Conservation (phyloP, 2,113 vertebrate genomes). For the Boulengerochromis microlepis region DNA sequence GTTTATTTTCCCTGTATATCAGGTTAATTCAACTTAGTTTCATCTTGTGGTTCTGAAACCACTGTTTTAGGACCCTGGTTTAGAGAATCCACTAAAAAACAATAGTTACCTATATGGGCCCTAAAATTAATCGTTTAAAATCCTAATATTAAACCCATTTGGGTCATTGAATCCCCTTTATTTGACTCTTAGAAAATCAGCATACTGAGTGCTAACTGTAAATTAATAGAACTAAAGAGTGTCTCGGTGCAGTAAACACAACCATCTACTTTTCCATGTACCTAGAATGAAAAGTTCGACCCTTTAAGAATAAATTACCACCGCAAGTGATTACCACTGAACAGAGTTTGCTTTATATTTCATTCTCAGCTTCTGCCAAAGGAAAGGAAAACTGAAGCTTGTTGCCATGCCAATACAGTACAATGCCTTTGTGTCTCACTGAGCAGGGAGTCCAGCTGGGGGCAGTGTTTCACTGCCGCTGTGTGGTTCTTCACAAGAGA, state of each 20-base stretch:
- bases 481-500: neutral
- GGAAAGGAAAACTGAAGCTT: neutral
- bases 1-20: neutral
- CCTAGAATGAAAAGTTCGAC: neutral
- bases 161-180: neutral
- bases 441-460: conserved; percentile 24
- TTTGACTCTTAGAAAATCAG: neutral
- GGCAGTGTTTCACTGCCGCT: conserved; percentile 52
- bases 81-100: neutral
- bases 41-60: neutral
- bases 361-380: neutral
- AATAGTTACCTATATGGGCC: neutral
- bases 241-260: neutral
- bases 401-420: conserved; percentile 1
- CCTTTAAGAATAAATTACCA: conserved; percentile 6
- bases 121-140: neutral
- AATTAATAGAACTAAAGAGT: neutral
- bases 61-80: neutral
- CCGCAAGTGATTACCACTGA: neutral
- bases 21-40: neutral
- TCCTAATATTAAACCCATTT: neutral
- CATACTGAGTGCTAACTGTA: neutral
- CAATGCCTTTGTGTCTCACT: neutral
- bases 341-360: neutral
- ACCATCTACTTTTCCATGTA: neutral